Conservation (phyloP, 37 sponge, comb jelly and placozoan genomes). For the Geodia barretti region DNA sequence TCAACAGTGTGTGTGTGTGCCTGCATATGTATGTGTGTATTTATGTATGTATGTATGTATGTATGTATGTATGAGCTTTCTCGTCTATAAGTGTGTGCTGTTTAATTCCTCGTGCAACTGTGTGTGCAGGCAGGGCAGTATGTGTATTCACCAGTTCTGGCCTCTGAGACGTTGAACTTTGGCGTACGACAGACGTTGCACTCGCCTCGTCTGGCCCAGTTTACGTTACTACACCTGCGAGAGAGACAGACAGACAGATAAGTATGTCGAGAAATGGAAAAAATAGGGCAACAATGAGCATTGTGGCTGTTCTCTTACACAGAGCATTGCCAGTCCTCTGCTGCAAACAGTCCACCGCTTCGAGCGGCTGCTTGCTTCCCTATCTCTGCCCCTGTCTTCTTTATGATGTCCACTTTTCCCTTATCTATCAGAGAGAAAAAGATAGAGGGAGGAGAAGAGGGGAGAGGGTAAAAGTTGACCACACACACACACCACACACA, state of each 20-base stretch:
- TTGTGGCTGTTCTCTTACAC: conserved; percentile 36
- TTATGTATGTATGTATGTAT: too few species aligned
- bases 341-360: conserved; percentile 97
- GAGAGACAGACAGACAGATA: not conserved
- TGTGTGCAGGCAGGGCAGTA: too few species aligned
- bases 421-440: conserved; percentile 40
- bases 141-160: conserved; percentile 78
- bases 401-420: conserved; percentile 75
- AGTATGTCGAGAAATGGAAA: not conserved
- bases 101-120: too few species aligned
- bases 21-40: too few species aligned
- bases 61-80: too few species aligned
- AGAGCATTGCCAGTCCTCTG: conserved; percentile 98
- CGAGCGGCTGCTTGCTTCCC: conserved; percentile 90
- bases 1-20: too few species aligned
- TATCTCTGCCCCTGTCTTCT: conserved; percentile 86
- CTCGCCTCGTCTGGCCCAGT: conserved; percentile 95
- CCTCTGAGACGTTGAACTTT: conserved; percentile 92
- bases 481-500: conserved; percentile 1
- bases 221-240: conserved; percentile 93
- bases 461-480: too few species aligned
- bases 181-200: conserved; percentile 94
- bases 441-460: too few species aligned
- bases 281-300: not conserved
- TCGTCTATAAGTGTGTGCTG: too few species aligned